Base-by-base conservation (phyloP, 2,888 invertebrate species). In the Phrixothrix hirtus region DNA sequence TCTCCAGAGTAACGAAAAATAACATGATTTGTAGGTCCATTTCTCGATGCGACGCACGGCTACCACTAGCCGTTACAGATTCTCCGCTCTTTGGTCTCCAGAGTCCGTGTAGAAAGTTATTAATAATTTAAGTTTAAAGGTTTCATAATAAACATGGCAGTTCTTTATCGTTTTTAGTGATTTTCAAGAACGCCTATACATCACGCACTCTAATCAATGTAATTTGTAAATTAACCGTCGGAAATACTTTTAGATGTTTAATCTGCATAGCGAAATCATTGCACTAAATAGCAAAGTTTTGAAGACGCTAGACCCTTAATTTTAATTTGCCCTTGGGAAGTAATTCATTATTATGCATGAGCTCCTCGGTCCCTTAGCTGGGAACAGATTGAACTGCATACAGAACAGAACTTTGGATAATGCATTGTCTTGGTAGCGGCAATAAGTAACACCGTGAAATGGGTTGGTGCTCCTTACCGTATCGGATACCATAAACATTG, bases 301-400 rank as follows among this genome's bases (percentile, higher is more conserved):
- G 71, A 75, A 75, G 75, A 73, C 72, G 71, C 68, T 64, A 71
- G 73, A 74, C 71, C 75, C 75, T 76, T 76, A 75, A 76, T 75
- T 76, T 76, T 77, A 77, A 77, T 77, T 75, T 73, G 72, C 76
- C 75, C 75, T 64, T 62, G 75, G 75, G 76, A 77, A 66, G 74
- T 75, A 74, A 77, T 77, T 77, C 77, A 77, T 77, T 77, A 76
- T 72, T 77, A 77, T 77, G 77, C 77, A 77, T 77, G 75, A 77
- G 75, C 67, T 73, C 69, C 70, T 66, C 61, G 63, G 65, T 64
- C 71, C 68, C 70, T 49, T 65, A 61, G 64, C 62, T 60, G 67
- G 68, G 70, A 73, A 72, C 71, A 73, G 73, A 74, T 74, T 74
- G 74, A 72, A 65, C 72, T 71, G 71, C 73, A 74, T 73, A 69